phyloP scores from a whole-genome alignment of 1,140 invertebrate species.

The Acromyrmex heyeri region DNA sequence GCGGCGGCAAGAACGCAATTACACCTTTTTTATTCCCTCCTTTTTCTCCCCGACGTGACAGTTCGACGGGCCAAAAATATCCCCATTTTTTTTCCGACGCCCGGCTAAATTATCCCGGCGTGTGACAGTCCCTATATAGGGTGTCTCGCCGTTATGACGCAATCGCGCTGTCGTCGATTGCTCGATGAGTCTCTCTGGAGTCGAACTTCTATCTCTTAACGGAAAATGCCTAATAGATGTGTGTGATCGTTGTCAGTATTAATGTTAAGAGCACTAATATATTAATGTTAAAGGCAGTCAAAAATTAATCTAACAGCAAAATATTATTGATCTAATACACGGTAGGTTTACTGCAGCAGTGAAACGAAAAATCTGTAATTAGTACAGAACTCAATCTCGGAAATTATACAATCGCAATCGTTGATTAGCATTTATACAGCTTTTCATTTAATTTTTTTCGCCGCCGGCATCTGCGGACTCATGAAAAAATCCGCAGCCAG shows the following conservation, averaged over 20 bases:
- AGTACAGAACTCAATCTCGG: conserved; percentile 29
- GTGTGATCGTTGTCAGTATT: not conserved
- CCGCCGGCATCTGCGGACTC: not conserved
- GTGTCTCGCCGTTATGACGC: conserved; percentile 37
- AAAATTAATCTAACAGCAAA: not conserved
- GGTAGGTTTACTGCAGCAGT: not conserved
- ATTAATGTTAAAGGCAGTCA: not conserved
- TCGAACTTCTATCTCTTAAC: not conserved
- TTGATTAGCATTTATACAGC: conserved; percentile 48
- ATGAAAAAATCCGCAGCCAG: conserved; percentile 35
- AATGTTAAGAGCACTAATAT: not conserved
- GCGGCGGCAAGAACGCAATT: conserved; percentile 69
- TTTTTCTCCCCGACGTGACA: conserved; percentile 66
- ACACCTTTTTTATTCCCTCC: conserved; percentile 64
- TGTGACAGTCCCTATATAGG: conserved; percentile 60
- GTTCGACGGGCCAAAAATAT: conserved; percentile 64
- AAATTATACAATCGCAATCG: conserved; percentile 26
- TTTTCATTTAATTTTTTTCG: conserved; percentile 20
- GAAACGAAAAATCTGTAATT: conserved; percentile 25
- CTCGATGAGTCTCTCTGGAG: not conserved
- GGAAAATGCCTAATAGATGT: not conserved
- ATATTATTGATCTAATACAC: not conserved
- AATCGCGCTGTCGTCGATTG: not conserved
- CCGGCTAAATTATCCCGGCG: conserved; percentile 51
- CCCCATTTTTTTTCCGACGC: conserved; percentile 32